These are phyloP conservation scores for Corticium candelabrum DNA, from an alignment of 37 sponge, comb jelly and placozoan genomes.

Conservation along the genomic window DNA sequence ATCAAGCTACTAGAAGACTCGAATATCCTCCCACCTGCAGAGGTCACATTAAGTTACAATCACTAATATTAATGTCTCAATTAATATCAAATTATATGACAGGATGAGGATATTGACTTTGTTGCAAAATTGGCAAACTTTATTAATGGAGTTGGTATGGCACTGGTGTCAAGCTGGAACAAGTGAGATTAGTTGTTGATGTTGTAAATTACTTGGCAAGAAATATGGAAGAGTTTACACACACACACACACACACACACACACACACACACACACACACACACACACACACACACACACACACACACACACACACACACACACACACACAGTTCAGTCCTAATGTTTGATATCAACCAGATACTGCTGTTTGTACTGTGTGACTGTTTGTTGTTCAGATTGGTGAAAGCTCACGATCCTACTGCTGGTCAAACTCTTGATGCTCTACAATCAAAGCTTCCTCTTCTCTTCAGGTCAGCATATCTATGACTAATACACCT, in stretches of 20 bases:
- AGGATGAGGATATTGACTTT: conserved; percentile 62
- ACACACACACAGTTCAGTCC: too few relatives aligned
- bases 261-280: too few relatives aligned
- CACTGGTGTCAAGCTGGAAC: conserved; percentile 47
- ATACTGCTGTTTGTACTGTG: neutral
- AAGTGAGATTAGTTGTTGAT: conserved; percentile 44
- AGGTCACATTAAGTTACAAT: neutral
- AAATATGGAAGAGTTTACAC: too few relatives aligned
- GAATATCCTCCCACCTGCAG: conserved; percentile 28
- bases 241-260: too few relatives aligned
- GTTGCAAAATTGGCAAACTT: conserved; percentile 43
- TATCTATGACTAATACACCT: too few relatives aligned
- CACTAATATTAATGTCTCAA: neutral
- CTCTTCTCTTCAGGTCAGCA: conserved; percentile 42
- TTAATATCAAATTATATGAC: neutral
- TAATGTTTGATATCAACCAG: too few relatives aligned
- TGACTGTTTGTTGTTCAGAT: conserved; percentile 18
- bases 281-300: too few relatives aligned
- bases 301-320: too few relatives aligned
- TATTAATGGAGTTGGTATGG: conserved; percentile 62
- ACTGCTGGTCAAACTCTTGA: neutral
- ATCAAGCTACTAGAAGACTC: conserved; percentile 36
- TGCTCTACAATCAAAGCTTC: conserved; percentile 37
- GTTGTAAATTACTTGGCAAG: too few relatives aligned
- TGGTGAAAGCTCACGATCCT: conserved; percentile 17